Evolutionary conservation across 2,113 vertebrate species (phyloP), one percentile per base, ranked within the genome.

Genomic region (pig (Sus scrofa)): DNA sequence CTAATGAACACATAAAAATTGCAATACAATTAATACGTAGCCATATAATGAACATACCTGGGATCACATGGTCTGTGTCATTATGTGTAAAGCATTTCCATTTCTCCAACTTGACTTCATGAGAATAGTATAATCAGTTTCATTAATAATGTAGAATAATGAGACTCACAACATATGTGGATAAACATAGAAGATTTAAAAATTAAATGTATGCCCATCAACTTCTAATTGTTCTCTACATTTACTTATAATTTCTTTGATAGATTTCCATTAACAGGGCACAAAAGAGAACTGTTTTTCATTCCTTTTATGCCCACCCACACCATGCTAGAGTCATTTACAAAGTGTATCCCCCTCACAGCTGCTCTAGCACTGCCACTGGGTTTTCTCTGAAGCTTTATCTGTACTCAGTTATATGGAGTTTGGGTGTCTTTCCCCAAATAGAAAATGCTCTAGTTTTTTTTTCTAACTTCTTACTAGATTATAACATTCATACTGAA

Each of bases 101-200:
- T 65, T 91, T 83, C 62, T 79, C 70, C 83, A 79, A 20, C 18
- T 68, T 26, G 68, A 62, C 27, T 50, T 50, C 58, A 74, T 89
- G 24, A 81, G 16, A 11, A 62, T 68, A 60, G 6, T 54, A 82
- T 37, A 86, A 89, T 71, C n/a, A 89, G 24, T 95, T 67, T 84
- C 39, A 34, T 68, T 60, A 63, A 44, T 13, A 77, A 73, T 19
- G 22, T 34, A 89, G 34, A 93, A 89, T 39, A 73, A 93, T 67
- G 91, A 78, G 85, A 78, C 8, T 73, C 67, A 22, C 0, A 87
- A 78, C 26, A 50, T 56, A 67, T 19, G n/a, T 26, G 1, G 22
- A 27, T 89, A 95, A 86, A 90, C 39, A 81, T 2, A 58, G 19
- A 91, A 14, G 18, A 92, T 81, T 67, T 86, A 56, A 91, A 86